These are phyloP conservation scores for Myiozetetes cayanensis DNA, from an alignment of 2,113 vertebrate genomes.

Conservation along the genomic window DNA sequence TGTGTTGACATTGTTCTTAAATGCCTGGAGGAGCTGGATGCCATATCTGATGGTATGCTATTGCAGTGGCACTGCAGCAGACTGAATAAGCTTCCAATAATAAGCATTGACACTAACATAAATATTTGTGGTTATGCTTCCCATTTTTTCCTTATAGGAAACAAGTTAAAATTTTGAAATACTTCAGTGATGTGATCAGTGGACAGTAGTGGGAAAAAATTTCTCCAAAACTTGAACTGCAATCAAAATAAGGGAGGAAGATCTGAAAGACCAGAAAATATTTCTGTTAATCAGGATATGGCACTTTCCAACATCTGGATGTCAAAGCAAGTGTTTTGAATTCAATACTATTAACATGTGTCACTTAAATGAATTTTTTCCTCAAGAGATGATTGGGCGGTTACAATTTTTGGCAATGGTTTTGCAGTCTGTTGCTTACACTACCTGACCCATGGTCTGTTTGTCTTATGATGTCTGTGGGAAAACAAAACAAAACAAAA, in stretches of 20 bases:
- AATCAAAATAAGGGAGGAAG: slow-evolving; percentile 71
- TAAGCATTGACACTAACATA: slow-evolving; percentile 74
- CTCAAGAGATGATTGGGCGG: slow-evolving; percentile 41
- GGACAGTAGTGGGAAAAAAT: slow-evolving; percentile 78
- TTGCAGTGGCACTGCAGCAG: slow-evolving; percentile 12
- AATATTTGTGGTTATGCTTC: slow-evolving; percentile 76
- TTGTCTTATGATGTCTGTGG: slow-evolving; percentile 66
- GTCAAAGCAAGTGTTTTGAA: slow-evolving; percentile 68
- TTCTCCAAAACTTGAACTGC: slow-evolving; percentile 64
- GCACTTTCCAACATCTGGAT: slow-evolving; percentile 68
- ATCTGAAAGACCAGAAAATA: slow-evolving; percentile 61
- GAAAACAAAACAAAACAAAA: slow-evolving; percentile 58
- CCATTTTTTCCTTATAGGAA: slow-evolving; percentile 79
- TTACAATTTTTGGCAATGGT: slow-evolving; percentile 61
- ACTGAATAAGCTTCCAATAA: slow-evolving; percentile 73
- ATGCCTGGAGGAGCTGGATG: not conserved
- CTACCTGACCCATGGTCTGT: slow-evolving; percentile 70
- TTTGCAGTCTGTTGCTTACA: slow-evolving; percentile 65
- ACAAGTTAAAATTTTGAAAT: slow-evolving; percentile 69
- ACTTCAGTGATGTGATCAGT: slow-evolving; percentile 76
- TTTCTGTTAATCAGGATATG: slow-evolving; percentile 61
- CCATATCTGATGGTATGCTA: slow-evolving; percentile 19
- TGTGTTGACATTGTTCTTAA: not conserved
- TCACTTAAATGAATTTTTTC: slow-evolving; percentile 69
- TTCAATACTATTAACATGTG: slow-evolving; percentile 62